Evolutionary conservation across 92 coral and sea anemone species (phyloP), one percentile per base, ranked within the genome.

Genomic region (Siderastrea radians): DNA sequence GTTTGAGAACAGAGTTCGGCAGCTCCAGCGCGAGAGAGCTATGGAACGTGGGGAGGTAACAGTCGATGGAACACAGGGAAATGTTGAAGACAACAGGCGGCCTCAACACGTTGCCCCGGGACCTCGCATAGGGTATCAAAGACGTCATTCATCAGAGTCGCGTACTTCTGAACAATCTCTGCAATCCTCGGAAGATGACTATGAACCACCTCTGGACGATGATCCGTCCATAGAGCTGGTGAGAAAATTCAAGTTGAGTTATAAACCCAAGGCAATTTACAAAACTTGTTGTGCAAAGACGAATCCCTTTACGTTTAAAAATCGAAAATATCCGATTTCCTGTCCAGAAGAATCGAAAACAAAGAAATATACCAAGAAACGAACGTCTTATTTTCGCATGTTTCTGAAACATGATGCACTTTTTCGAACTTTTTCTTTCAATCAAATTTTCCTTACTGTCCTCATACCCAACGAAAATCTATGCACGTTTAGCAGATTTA

Each of bases 1-100:
- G 12, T 95, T 85, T 57, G 98, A 93, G 64, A 84, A 91, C 38
- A 83, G 89, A 69, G 92, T 93, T 4, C 93, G 96, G 38, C 92
- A 91, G 83, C 74, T 91, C 52, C 98, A 95, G 87, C 92, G 84
- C 26, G 95, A 95, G 79, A 80, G 93, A 54, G 84, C 89, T 0
- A 15, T 85, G 81, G 87, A 84, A 48, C 90, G 93, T 4, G 68
- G 92, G 43, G 88, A 81, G n/a, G 38, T 75, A 38, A 47, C 59
- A 5, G 75, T 52, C 13, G 83, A 87, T 15, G 89, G 89, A 77
- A 55, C 74, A 3, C 84, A 14, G 77, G 59, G 54, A 10, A 48
- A n/a, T 52, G 77, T 85, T 6, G 83, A 63, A 84, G 87, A 74
- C 19, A 84, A 84, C 60, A 51, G 62, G 12, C 64, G 81, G 13